Evolutionary conservation across 2,888 invertebrate species (phyloP), one percentile per base, ranked within the genome.

Genomic region (Periphyllus acericola): DNA sequence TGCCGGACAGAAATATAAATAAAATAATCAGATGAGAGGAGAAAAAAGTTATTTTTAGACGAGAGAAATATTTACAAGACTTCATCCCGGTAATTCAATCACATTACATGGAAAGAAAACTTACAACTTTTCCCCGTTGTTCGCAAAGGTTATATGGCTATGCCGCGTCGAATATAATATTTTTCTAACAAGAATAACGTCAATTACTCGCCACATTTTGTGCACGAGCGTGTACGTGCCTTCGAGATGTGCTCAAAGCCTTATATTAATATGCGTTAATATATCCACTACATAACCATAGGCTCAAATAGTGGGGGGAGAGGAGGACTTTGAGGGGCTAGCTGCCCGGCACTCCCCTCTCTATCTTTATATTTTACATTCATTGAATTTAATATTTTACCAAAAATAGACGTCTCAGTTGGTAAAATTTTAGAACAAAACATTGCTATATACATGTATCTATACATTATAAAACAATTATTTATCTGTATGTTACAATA

Each of bases 71-170:
- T 84, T 76, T 46, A 84, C 84, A 68, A 68, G 66, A 66, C 84
- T 74, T 83, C 83, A 36, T 60, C 83, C 25, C 17, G 71, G 60
- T 83, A 83, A 84, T 68, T 76, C 66, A 76, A 84, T 84, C 84
- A 32, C n/a, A 66, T 76, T 76, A 46, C 8, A 17, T 1, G 17
- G 21, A 60, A 40, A 66, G 60, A 76, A 76, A 84, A 84, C 84
- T 84, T 46, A 84, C 32, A 76, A 76, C 66, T 84, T 84, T 75
- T 60, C 9, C 46, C 46, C 46, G 84, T 32, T 46, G 84, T 84
- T 76, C 66, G 66, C 34, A 68, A 66, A 46, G 17, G 76, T 76
- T 84, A 72, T 25, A 21, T 46, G 14, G 46, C 46, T 11, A n/a
- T n/a, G 55, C 29, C 55, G 19, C 76, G 46, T 46, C 25, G 46